Conservation (phyloP, 2,888 invertebrate species). For the Drosophila parthenogenetica region DNA sequence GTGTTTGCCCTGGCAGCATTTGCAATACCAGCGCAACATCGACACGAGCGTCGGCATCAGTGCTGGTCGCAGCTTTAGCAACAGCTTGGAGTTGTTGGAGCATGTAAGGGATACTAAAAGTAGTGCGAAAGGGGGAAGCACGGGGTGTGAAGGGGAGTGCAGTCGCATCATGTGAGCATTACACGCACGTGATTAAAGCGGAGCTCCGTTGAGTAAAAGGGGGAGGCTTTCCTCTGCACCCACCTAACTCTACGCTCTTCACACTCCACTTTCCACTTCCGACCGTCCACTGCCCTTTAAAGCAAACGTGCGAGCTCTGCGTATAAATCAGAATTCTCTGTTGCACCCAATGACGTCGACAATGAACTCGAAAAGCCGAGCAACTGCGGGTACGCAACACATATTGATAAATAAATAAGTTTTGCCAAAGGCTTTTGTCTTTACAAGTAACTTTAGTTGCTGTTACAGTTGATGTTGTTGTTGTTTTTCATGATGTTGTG, state of each 20-base stretch:
- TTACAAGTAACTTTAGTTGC: slow-evolving; percentile 38
- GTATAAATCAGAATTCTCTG: slow-evolving; percentile 79
- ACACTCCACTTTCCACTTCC: no score
- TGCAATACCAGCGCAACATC: slow-evolving; percentile 75
- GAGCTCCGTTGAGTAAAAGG: slow-evolving; percentile 69
- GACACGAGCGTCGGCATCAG: slow-evolving; percentile 54
- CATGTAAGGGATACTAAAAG: slow-evolving; percentile 62
- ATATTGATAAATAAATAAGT: slow-evolving; percentile 82
- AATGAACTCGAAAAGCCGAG: slow-evolving; percentile 60
- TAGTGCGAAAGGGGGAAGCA: slow-evolving; percentile 5
- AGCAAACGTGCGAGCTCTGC: slow-evolving; percentile 49
- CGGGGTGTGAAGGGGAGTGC: slow-evolving; percentile 27
- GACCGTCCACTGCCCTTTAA: no score
- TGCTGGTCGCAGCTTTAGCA: slow-evolving; percentile 33
- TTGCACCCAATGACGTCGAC: slow-evolving; percentile 68
- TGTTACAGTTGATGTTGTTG: slow-evolving; percentile 13
- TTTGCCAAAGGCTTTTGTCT: slow-evolving; percentile 77
- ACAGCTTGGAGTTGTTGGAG: slow-evolving; percentile 39
- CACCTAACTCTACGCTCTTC: no score
- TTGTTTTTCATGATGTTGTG: slow-evolving; percentile 15
- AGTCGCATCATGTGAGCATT: slow-evolving; percentile 77
- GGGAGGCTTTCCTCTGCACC: slow-evolving; percentile 2
- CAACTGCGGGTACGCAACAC: slow-evolving; percentile 59
- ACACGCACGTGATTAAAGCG: slow-evolving; percentile 80
- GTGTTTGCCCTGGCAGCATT: slow-evolving; percentile 76